Evolutionary conservation across 2,888 invertebrate species (phyloP).

Genomic region (Girardia tigrina): DNA sequence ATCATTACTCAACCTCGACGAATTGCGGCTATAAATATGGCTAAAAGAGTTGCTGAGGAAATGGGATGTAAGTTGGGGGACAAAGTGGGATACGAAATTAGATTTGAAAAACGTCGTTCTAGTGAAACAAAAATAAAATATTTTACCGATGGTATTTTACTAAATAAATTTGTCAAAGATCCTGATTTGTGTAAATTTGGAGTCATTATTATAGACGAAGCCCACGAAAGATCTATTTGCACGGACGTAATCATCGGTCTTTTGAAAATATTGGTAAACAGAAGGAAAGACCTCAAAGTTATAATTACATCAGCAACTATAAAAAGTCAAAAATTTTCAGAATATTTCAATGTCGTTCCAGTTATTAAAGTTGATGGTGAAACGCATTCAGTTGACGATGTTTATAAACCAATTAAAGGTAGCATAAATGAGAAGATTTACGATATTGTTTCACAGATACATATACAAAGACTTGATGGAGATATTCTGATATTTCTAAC

Average conservation of each 20-base stretch:
- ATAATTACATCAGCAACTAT: conserved; percentile 50
- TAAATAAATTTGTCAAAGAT: conserved; percentile 45
- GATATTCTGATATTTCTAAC: conserved; percentile 51
- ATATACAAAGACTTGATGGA: conserved; percentile 41
- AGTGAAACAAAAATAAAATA: conserved; percentile 43
- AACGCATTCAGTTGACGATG: conserved; percentile 46
- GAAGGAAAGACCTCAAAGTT: conserved; percentile 43
- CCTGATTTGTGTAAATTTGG: conserved; percentile 40
- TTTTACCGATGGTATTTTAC: conserved; percentile 46
- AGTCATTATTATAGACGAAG: conserved; percentile 48
- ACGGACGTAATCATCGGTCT: conserved; percentile 49
- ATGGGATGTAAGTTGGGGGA: conserved; percentile 42
- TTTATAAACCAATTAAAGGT: conserved; percentile 37
- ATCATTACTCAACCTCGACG: background rate
- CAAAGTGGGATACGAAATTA: conserved; percentile 44
- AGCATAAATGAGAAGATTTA: conserved; percentile 40
- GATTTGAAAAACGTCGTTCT: conserved; percentile 39
- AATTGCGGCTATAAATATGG: conserved; percentile 2
- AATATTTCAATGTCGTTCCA: conserved; percentile 43
- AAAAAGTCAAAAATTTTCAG: conserved; percentile 43
- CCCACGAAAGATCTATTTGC: conserved; percentile 48
- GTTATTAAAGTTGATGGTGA: conserved; percentile 45
- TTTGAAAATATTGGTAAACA: conserved; percentile 42
- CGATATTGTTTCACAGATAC: conserved; percentile 41
- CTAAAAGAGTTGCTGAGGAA: conserved; percentile 39